These are phyloP conservation scores for Psophia crepitans DNA, from an alignment of 2,113 vertebrate species.

Conservation along the genomic window DNA sequence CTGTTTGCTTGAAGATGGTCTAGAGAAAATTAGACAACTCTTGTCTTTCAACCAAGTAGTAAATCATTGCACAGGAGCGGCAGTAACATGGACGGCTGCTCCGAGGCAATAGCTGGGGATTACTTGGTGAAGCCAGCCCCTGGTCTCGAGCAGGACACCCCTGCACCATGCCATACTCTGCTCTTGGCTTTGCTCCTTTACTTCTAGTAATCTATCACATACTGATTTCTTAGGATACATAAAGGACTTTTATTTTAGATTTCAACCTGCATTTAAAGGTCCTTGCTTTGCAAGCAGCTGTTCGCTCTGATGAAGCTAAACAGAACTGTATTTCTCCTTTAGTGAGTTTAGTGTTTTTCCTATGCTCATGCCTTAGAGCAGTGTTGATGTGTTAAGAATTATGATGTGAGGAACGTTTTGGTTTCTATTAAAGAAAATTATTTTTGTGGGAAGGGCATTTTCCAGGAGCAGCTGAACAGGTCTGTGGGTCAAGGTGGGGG, in stretches of 20 bases:
- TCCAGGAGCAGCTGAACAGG: background rate
- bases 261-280: background rate
- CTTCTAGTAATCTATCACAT: background rate
- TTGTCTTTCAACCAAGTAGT: background rate
- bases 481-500: background rate
- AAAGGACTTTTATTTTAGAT: background rate
- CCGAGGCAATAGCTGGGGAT: background rate
- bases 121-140: background rate
- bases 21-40: background rate
- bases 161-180: rapidly evolving
- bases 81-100: background rate
- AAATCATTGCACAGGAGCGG: background rate
- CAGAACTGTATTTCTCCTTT: background rate
- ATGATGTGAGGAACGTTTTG: background rate
- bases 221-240: background rate
- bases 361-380: background rate
- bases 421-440: background rate
- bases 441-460: background rate
- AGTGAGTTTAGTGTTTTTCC: background rate
- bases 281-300: background rate
- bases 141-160: background rate
- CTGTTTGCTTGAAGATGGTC: background rate
- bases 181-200: background rate
- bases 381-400: background rate
- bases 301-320: background rate